Conservation (phyloP, 1,140 invertebrate species). For the Nephila pilipes region DNA sequence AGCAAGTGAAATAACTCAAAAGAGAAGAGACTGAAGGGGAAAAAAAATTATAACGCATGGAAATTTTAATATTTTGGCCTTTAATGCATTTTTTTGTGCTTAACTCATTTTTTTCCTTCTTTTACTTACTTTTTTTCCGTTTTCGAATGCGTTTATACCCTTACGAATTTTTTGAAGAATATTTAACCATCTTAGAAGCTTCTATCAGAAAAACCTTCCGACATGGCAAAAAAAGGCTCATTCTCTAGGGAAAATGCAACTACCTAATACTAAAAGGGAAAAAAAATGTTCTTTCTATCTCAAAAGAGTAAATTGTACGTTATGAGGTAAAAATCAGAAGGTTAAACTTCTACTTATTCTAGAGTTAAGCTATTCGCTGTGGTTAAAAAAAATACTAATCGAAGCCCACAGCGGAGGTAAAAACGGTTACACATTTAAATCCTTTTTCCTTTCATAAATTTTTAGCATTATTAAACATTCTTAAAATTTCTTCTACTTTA, state of each 20-base stretch:
- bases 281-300: slow-evolving; percentile 1
- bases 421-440: too few species aligned
- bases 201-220: not conserved
- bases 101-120: too few species aligned
- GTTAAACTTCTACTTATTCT: not conserved
- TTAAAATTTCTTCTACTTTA: not conserved
- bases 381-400: too few species aligned
- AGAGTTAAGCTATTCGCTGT: not conserved
- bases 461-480: too few species aligned
- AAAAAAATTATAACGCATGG: not conserved
- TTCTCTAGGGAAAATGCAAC: not conserved
- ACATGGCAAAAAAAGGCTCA: not conserved
- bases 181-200: not conserved
- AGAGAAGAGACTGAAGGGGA: not conserved
- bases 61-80: slow-evolving; percentile 57
- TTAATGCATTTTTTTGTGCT: not conserved
- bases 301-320: not conserved
- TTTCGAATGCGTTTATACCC: not conserved
- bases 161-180: slow-evolving; percentile 15
- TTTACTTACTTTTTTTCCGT: not conserved
- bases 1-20: too few species aligned
- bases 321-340: not conserved
- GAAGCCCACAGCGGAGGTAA: too few species aligned
- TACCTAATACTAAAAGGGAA: slow-evolving; percentile 27
- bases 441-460: too few species aligned